Base-by-base conservation (phyloP, 1,140 invertebrate genomes). In the Diorhabda elongata region DNA sequence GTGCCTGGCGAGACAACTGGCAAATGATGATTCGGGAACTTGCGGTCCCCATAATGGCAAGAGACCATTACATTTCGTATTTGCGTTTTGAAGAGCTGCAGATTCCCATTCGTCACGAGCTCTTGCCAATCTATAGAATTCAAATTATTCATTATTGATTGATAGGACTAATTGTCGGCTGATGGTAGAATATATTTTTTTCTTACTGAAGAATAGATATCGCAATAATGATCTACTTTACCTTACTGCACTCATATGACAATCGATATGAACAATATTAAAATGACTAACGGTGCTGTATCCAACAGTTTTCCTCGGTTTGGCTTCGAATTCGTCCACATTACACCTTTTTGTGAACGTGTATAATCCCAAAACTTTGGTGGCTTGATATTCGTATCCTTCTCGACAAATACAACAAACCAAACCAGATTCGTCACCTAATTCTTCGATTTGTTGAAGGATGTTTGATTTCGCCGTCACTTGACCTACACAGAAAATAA, bases 321-420 rank as follows among this genome's bases (percentile, higher is more conserved):
- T 95, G 56, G 89, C 87, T 79, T 98, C 97, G 80, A 88, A 93
- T 75, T 98, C 95, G 75, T 99, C 97, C n/a, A 98, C 89, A 77
- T 93, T 91, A 76, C 93, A 96, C 7, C 95, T 89, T 83, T 98
- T 98, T 7, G 96, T 98, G 80, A 96, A 99, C 0, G 97, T 99
- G 80, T 99, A 99, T 73, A 99, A 93, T 44, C 94, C 97, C 1
- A 99, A 84, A 26, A 97, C 93, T 86, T 96, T 95, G 4, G 87
- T 90, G 5, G 94, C 93, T 80, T 96, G 94, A 81, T 96, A 98
- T 79, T 95, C 93, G 81, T 99, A 98, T 2, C 97, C 97, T 83
- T 99, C 97, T 45, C 97, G 88, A 81, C 97, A 99, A 76, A 99
- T 99, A 74, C 96, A 98, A 83, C 97, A 99, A 0, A 96, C 92